A percentile compares a stretch with the other conserved stretches of the same genome.
Conservation (phyloP, 2,888 invertebrate species). For the Anthophora plumipes region DNA sequence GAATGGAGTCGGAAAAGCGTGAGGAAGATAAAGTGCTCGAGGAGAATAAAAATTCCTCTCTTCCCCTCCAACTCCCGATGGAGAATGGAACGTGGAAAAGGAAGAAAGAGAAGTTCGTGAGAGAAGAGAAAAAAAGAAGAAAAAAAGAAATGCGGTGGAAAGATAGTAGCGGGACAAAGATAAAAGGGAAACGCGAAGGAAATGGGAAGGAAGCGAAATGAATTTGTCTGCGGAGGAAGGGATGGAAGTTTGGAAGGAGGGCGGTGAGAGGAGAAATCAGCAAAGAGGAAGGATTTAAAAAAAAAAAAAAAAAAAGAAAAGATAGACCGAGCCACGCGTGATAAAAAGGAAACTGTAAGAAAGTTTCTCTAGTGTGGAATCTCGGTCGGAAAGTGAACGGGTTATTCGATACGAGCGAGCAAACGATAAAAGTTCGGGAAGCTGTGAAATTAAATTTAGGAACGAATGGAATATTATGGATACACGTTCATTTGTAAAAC, state of each 20-base stretch:
- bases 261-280: background rate
- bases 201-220: constrained; percentile 33
- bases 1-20: constrained; percentile 22
- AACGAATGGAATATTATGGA: background rate
- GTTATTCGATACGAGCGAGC: constrained; percentile 8
- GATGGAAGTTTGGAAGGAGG: background rate
- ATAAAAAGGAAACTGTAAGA: constrained; percentile 1
- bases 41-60: constrained; percentile 18
- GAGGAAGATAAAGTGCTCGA: constrained; percentile 39
- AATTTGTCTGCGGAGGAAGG: constrained; percentile 26
- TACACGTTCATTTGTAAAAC: constrained; percentile 25
- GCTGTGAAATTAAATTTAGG: constrained; percentile 17
- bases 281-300: background rate
- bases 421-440: constrained; percentile 15
- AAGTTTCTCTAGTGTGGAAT: background rate
- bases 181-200: constrained; percentile 28
- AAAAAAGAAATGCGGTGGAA: background rate
- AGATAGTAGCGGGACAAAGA: background rate
- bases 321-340: background rate
- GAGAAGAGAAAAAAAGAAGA: background rate
- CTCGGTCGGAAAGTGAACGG: background rate
- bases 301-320: too few relatives aligned
- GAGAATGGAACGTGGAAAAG: background rate
- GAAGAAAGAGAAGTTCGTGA: background rate
- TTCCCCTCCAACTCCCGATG: too few relatives aligned